Percentiles rank a stretch among this genome's conserved stretches.
Evolutionary conservation across 2,113 vertebrate genomes (phyloP).

Genomic region (Thalassoma bifasciatum): DNA sequence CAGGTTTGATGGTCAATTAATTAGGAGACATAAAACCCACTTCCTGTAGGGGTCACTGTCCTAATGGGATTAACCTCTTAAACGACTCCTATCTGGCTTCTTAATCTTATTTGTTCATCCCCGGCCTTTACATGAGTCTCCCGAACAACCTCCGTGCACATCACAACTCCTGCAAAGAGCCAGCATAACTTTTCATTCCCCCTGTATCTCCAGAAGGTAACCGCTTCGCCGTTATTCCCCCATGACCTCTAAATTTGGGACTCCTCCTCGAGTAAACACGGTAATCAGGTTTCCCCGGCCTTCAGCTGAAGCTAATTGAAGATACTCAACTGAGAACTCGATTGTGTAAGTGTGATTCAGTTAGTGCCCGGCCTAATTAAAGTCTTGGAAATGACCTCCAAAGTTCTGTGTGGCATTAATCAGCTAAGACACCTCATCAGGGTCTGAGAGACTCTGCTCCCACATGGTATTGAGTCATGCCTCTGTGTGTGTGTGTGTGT

Average conservation of each 20-base stretch:
- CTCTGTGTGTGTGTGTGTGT: slow-evolving; percentile 41
- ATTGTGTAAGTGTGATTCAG: slow-evolving; percentile 77
- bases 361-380: slow-evolving; percentile 75
- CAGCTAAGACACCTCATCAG: slow-evolving; percentile 75
- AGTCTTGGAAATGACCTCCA: slow-evolving; percentile 77
- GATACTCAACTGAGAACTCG: slow-evolving; percentile 70
- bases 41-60: slow-evolving; percentile 43
- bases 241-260: slow-evolving; percentile 67
- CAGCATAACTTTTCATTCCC: slow-evolving; percentile 67
- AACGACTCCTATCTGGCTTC: slow-evolving; percentile 57
- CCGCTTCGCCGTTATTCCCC: slow-evolving; percentile 32
- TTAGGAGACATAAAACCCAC: slow-evolving; percentile 82
- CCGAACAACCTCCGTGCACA: slow-evolving; percentile 44
- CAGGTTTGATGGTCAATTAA: slow-evolving; percentile 92
- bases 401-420: slow-evolving; percentile 74
- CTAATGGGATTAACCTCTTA: slow-evolving; percentile 73
- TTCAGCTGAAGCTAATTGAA: slow-evolving; percentile 69
- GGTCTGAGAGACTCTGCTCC: slow-evolving; percentile 52
- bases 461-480: slow-evolving; percentile 37
- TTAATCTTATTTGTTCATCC: slow-evolving; percentile 76
- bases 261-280: slow-evolving; percentile 58
- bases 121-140: slow-evolving; percentile 61
- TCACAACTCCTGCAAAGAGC: slow-evolving; percentile 34
- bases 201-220: slow-evolving; percentile 55
- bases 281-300: slow-evolving; percentile 71